Evolutionary conservation across 2,888 invertebrate genomes (phyloP), one percentile per base, ranked within the genome.

Genomic region (Stomorhina lunata): DNA sequence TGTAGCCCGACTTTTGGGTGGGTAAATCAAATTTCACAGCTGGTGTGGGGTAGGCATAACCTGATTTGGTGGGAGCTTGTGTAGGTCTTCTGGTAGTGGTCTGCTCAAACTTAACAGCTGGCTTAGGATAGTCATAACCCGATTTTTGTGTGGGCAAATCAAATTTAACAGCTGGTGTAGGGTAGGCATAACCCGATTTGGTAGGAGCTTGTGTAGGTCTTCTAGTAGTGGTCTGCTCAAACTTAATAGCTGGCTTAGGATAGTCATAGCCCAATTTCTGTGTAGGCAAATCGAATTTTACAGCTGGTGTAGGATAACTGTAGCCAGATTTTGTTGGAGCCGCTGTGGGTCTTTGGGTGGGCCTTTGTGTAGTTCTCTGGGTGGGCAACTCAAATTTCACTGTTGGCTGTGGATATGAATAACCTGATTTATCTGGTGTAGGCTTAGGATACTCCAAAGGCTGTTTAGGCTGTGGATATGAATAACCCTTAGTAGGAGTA

Each of bases 181-280:
- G 88, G 75, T 88, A 88, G 0, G 85, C 83, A 25, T 88, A 88
- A 4, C 88, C 88, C 22, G 72, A 75, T 2, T 72, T 59, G 20
- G 43, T 50, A 6, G 73, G 59, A 10, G 53, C 17, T 25, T 68
- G 65, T 68, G 59, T 85, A 84, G 45, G 43, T 68, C 20, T 50
- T 81, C 25, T 69, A 55, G 53, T 34, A 6, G 59, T 63, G 3
- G 69, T 66, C 7, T 81, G 61, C 59, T 50, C 53, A 48, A 88
- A 88, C 0, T 86, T 85, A 17, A 86, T 68, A 1, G 75, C 57
- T 10, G 88, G 89, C 45, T 80, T 83, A 0, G 89, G 88, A 76
- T 88, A 88, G 0, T 85, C 81, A 20, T 89, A 88, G 1, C 88
- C 88, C 37, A 68, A 80, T 4, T 69, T 63, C 6, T 48, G 37